Evolutionary conservation across 2,797 vertebrate genomes (phyloP).

Genomic region (Rhinogobio ventralis): DNA sequence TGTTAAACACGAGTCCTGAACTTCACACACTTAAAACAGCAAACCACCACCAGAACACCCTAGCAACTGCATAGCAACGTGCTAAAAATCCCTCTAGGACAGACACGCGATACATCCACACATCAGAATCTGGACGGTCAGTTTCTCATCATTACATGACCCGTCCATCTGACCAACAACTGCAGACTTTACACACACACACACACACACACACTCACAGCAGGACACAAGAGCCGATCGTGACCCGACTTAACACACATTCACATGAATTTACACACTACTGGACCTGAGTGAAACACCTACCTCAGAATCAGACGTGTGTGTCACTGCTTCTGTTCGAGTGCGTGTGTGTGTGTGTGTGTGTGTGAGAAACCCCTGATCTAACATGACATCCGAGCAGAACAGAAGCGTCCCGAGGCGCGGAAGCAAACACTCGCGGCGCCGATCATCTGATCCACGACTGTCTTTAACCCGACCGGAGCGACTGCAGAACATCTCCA

Average conservation of each 20-base stretch:
- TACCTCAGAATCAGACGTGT: background rate
- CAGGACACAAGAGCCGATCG: no score
- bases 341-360: background rate
- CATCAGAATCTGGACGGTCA: background rate
- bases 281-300: conserved; percentile 24
- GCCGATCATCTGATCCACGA: background rate
- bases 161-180: no score
- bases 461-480: no score
- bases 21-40: background rate
- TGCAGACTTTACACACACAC: no score
- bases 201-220: no score
- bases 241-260: no score
- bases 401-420: background rate
- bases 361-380: background rate
- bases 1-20: background rate
- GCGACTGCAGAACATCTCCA: no score
- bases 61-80: background rate
- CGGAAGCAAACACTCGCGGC: no score
- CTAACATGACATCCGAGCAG: background rate
- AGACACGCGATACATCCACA: background rate
- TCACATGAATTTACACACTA: background rate
- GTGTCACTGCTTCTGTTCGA: background rate
- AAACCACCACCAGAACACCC: background rate
- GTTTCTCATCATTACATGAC: no score
- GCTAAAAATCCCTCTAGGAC: no score